Conservation (phyloP, 2,888 invertebrate genomes). For the Synergus japonicus region DNA sequence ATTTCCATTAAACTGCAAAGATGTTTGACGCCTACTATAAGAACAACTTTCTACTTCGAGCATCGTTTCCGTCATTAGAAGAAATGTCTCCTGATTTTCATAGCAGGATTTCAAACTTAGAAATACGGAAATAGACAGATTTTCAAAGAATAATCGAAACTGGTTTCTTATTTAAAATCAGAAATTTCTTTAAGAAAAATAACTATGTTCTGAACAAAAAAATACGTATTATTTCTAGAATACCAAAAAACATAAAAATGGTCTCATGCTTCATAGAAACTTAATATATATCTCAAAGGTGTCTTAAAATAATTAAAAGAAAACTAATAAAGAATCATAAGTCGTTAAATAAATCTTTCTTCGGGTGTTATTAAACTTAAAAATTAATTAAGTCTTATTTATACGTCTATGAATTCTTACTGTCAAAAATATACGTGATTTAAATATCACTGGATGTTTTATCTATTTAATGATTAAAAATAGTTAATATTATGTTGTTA, state of each 20-base stretch:
- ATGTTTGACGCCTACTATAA: not conserved
- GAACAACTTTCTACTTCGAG: not conserved
- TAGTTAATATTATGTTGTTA: not conserved
- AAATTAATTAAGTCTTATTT: not conserved
- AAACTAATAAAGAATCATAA: not conserved
- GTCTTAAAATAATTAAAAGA: not conserved
- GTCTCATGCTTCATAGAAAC: not conserved
- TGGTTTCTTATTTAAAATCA: not conserved
- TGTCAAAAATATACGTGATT: not conserved
- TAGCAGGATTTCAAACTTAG: not conserved
- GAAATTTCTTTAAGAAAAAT: not conserved
- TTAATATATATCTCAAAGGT: not conserved
- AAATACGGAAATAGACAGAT: not conserved
- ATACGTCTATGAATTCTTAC: not conserved
- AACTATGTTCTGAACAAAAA: not conserved
- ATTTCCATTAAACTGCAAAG: not conserved
- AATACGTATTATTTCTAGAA: not conserved
- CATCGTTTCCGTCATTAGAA: not conserved
- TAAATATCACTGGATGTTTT: not conserved
- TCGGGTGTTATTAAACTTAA: not conserved
- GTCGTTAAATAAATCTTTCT: not conserved
- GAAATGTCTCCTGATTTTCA: not conserved
- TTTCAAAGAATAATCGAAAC: not conserved
- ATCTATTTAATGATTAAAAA: not conserved
- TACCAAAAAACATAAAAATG: not conserved